phyloP scores from a whole-genome alignment of 2,888 invertebrate genomes.

The Arge pagana region DNA sequence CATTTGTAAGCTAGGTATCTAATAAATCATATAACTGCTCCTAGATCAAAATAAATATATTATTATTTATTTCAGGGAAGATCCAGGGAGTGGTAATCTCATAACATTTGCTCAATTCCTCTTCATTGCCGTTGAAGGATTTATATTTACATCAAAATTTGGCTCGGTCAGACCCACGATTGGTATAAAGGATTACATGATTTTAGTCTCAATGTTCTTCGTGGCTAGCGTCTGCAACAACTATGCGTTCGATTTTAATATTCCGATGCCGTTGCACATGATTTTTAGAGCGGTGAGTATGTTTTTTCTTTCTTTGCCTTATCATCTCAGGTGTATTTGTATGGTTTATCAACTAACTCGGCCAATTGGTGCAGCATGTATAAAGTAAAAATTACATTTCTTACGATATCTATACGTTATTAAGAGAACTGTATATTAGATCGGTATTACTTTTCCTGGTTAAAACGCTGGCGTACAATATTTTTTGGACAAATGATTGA shows the following conservation, averaged over 20 bases:
- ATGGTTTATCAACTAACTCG: too few relatives aligned
- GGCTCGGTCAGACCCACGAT: conserved; percentile 78
- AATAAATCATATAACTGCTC: too few relatives aligned
- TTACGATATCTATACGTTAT: too few relatives aligned
- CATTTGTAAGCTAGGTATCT: too few relatives aligned
- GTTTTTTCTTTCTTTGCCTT: conserved; percentile 4
- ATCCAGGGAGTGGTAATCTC: conserved; percentile 91
- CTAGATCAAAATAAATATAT: too few relatives aligned
- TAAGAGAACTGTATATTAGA: too few relatives aligned
- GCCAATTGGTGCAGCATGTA: too few relatives aligned
- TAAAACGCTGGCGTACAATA: too few relatives aligned
- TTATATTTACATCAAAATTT: conserved; percentile 82
- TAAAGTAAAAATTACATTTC: too few relatives aligned
- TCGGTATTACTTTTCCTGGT: too few relatives aligned
- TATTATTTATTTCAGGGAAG: conserved; percentile 65
- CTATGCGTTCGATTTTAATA: conserved; percentile 94
- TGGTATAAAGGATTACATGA: conserved; percentile 77
- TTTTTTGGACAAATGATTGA: too few relatives aligned
- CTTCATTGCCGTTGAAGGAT: conserved; percentile 88
- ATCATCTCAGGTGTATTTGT: too few relatives aligned
- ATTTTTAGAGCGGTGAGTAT: conserved; percentile 89
- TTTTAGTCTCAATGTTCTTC: conserved; percentile 89
- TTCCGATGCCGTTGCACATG: conserved; percentile 98
- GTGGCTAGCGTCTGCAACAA: conserved; percentile 90
- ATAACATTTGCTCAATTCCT: conserved; percentile 95